A percentile compares a stretch with the other conserved stretches of the same genome.
These are phyloP conservation scores for Ips nitidus DNA, from an alignment of 1,140 invertebrate species.

Conservation along the genomic window DNA sequence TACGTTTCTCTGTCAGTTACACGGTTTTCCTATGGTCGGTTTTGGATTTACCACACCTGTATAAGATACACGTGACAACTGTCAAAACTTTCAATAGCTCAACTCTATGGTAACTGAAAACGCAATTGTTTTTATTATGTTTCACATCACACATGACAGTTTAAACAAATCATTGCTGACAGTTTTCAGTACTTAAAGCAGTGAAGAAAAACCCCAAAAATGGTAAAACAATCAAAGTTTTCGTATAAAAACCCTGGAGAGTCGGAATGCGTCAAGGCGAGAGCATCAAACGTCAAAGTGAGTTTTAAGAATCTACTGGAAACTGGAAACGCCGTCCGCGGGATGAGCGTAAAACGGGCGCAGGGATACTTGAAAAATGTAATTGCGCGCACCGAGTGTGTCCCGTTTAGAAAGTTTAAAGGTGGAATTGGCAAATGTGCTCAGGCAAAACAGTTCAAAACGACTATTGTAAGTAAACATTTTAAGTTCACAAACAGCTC, in stretches of 20 bases:
- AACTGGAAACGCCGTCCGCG: constrained; percentile 36
- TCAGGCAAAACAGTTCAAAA: constrained; percentile 45
- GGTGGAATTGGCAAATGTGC: constrained; percentile 42
- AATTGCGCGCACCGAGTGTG: constrained; percentile 40
- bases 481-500: not conserved
- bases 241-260: constrained; percentile 13
- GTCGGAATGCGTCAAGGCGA: constrained; percentile 33
- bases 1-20: too few species aligned
- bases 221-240: constrained; percentile 2
- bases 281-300: constrained; percentile 34
- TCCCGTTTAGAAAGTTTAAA: constrained; percentile 42
- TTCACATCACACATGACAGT: too few species aligned
- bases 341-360: constrained; percentile 40
- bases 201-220: not conserved
- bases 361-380: constrained; percentile 42
- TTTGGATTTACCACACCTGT: too few species aligned
- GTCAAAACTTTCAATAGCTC: too few species aligned
- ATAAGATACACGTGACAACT: too few species aligned
- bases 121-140: too few species aligned
- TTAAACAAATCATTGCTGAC: too few species aligned
- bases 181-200: too few species aligned
- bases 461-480: constrained; percentile 35
- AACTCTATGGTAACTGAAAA: too few species aligned
- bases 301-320: constrained; percentile 42
- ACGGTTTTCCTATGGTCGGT: too few species aligned